Base-by-base conservation (phyloP, 2,888 invertebrate genomes). In the Acrocyrtus sp. region DNA sequence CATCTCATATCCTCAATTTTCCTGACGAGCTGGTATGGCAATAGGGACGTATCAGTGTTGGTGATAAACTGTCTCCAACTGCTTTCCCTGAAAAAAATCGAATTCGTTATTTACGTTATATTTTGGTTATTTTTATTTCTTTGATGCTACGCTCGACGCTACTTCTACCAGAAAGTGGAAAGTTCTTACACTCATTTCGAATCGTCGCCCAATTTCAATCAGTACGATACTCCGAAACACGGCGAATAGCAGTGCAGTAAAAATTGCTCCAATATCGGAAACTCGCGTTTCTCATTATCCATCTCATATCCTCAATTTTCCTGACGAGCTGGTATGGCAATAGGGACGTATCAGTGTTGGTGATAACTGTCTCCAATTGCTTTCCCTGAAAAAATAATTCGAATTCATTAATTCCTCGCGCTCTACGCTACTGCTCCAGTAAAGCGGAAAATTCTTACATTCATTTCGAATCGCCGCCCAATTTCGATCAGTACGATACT, bases 151-250 rank as follows among this genome's bases (percentile, higher is more conserved):
- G n/a, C n/a, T n/a, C n/a, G n/a, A n/a, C n/a, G n/a, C n/a, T n/a
- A n/a, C n/a, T n/a, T n/a, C n/a, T n/a, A 34, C 34, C 34, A 34
- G 12, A 34, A 12, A 34, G 12, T 34, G 12, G 34, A 8, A 34
- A 34, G 5, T 8, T 45, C 5, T 50, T 22, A 50, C 50, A 26
- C 34, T 48, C 5, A 3, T 24, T 22, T 47, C 19, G n/a, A 66
- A 21, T 24, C 66, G 22, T 24, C 56, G 45, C 22, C 66, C 66
- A n/a, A 66, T 29, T 43, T 54, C 45, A 17, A 47, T 56, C 6
- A 66, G 39, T 1, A 66, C 17, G 21, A 22, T n/a, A 27, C 17
- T 22, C 19, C 66, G 21, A 48, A 66, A 66, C 22, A 47, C 3
- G 4, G 48, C 34, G 17, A 56, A 66, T 1, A 24, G 17, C 1